Percentiles rank a stretch among this genome's conserved stretches.
phyloP scores from a whole-genome alignment of 2,797 vertebrate genomes.

The Heliangelus exortis region DNA sequence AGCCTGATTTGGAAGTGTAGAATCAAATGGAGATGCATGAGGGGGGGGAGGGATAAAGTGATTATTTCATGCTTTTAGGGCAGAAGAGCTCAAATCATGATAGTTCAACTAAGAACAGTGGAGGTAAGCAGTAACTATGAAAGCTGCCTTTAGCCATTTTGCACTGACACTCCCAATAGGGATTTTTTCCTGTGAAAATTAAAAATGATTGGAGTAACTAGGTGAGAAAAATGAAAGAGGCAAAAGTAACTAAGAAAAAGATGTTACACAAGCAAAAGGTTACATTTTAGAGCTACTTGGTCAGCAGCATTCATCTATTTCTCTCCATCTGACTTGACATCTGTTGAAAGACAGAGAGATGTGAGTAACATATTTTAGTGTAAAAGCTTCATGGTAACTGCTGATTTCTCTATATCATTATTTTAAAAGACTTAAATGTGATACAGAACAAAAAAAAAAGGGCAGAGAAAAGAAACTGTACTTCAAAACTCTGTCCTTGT shows the following conservation, averaged over 20 bases:
- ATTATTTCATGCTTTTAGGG: background rate
- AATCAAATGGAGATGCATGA: background rate
- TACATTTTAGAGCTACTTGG: background rate
- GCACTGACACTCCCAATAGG: background rate
- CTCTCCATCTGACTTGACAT: background rate
- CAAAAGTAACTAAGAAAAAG: background rate
- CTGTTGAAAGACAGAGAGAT: background rate
- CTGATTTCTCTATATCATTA: background rate
- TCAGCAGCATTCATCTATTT: background rate
- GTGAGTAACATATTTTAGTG: background rate
- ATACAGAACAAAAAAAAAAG: slow-evolving; percentile 18
- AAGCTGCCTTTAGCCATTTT: background rate
- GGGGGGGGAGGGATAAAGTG: background rate
- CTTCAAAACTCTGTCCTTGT: background rate
- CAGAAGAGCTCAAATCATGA: background rate
- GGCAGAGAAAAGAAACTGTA: background rate
- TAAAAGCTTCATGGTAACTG: background rate
- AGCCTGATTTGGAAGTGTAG: background rate
- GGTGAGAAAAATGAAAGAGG: background rate
- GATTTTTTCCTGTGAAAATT: background rate
- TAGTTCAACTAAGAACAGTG: background rate
- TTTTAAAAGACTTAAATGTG: background rate
- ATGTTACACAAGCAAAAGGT: background rate
- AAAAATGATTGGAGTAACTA: background rate
- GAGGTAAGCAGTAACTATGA: background rate